phyloP scores from a whole-genome alignment of 1,140 invertebrate genomes.

The Hyphantria cunea region DNA sequence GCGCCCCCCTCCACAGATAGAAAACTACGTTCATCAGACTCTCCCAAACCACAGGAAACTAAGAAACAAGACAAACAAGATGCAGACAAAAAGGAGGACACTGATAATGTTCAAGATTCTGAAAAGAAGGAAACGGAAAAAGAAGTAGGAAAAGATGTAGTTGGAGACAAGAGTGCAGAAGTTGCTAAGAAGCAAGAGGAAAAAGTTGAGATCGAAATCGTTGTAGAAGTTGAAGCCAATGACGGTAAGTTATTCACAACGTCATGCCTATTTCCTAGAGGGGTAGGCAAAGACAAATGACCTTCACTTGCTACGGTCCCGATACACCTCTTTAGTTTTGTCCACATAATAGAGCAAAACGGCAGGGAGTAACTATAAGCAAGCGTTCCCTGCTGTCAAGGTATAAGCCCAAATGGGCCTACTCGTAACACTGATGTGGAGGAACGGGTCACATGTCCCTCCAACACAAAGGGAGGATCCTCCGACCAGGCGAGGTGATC shows the following conservation, averaged over 20 bases:
- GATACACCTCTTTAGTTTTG: too few relatives aligned
- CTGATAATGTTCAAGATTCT: not conserved
- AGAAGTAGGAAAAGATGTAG: constrained; percentile 32
- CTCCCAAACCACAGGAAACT: constrained; percentile 51
- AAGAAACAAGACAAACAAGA: constrained; percentile 38
- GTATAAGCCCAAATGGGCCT: too few relatives aligned
- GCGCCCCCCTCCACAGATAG: constrained; percentile 51
- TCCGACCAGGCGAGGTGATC: too few relatives aligned
- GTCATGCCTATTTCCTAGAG: too few relatives aligned
- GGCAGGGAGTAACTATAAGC: too few relatives aligned
- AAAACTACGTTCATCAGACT: constrained; percentile 56
- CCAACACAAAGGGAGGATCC: too few relatives aligned
- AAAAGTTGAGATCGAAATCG: constrained; percentile 36
- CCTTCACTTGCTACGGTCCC: too few relatives aligned
- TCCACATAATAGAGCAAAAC: too few relatives aligned
- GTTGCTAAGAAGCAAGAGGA: constrained; percentile 30
- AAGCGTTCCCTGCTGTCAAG: too few relatives aligned
- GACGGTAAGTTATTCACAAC: constrained; percentile 50
- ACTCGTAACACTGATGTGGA: too few relatives aligned
- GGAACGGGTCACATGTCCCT: too few relatives aligned
- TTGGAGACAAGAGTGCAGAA: constrained; percentile 25
- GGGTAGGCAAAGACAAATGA: too few relatives aligned
- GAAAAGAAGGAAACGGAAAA: constrained; percentile 1
- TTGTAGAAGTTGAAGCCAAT: constrained; percentile 46
- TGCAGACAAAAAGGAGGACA: constrained; percentile 14